A percentile compares a stretch with the other conserved stretches of the same genome.
These are phyloP conservation scores for Calephelis perditalis DNA, from an alignment of 2,888 invertebrate genomes.

Conservation along the genomic window DNA sequence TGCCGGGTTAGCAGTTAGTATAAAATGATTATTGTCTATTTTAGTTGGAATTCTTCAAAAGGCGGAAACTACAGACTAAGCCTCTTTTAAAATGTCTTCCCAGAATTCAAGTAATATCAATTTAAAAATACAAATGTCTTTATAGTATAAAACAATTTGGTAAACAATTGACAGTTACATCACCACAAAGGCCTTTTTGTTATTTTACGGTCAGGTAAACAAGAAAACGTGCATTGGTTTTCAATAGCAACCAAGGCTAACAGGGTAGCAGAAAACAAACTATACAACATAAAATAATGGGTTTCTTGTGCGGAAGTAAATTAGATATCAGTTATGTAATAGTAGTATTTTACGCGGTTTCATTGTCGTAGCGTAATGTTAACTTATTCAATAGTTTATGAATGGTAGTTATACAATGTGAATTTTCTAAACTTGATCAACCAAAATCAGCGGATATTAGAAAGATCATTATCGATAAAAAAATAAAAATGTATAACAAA, in stretches of 20 bases:
- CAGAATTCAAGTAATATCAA: not conserved
- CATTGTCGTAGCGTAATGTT: too few species aligned
- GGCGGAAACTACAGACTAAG: not conserved
- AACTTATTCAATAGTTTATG: too few species aligned
- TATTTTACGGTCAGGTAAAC: not conserved
- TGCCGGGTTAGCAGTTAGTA: too few species aligned
- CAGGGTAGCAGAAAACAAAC: not conserved
- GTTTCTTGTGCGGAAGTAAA: constrained; percentile 4
- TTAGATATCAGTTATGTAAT: not conserved
- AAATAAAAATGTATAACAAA: too few species aligned
- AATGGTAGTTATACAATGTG: too few species aligned
- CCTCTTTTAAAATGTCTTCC: not conserved
- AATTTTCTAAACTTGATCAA: too few species aligned
- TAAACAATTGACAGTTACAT: not conserved
- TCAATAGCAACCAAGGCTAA: not conserved
- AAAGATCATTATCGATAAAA: too few species aligned
- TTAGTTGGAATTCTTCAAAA: too few species aligned
- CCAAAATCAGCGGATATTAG: too few species aligned
- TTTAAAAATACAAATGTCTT: too few species aligned
- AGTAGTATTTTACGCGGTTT: too few species aligned
- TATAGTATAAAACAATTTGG: not conserved
- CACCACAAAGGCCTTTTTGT: not conserved
- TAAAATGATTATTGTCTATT: too few species aligned
- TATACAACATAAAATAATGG: not conserved
- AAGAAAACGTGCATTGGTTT: not conserved